A percentile compares a stretch with the other conserved stretches of the same genome.
These are phyloP conservation scores for Tricholauxania praeusta DNA, from an alignment of 2,888 invertebrate genomes.

Conservation along the genomic window DNA sequence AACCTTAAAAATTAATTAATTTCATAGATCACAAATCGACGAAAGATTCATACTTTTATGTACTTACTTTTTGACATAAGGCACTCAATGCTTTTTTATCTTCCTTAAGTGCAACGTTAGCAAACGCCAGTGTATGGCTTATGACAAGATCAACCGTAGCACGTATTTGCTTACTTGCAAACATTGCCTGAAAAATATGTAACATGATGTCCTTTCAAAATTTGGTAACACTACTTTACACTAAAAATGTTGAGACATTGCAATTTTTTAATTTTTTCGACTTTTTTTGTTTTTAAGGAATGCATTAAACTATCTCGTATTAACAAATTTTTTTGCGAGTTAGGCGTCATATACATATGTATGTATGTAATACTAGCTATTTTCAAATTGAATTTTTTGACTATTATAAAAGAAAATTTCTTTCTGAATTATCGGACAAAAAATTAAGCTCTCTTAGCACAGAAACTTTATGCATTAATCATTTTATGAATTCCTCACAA, in stretches of 20 bases:
- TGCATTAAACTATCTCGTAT: too few relatives aligned
- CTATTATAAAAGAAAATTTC: too few relatives aligned
- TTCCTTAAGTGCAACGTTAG: conserved; percentile 61
- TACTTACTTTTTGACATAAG: conserved; percentile 61
- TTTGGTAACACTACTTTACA: background rate
- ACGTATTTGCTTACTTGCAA: conserved; percentile 58
- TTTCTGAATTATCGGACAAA: too few relatives aligned
- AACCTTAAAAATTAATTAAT: conserved; percentile 46
- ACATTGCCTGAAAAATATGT: conserved; percentile 46
- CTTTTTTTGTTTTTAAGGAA: background rate
- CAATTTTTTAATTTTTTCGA: background rate
- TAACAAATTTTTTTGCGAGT: too few relatives aligned
- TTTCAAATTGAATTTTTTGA: too few relatives aligned
- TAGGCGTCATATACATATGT: too few relatives aligned
- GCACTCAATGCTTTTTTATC: conserved; percentile 65
- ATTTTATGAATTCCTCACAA: background rate
- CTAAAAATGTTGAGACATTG: background rate
- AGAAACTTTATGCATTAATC: background rate
- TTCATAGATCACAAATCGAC: too few relatives aligned
- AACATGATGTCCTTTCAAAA: background rate
- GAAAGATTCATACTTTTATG: background rate
- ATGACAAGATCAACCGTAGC: conserved; percentile 57
- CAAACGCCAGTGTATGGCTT: conserved; percentile 62
- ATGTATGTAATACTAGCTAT: too few relatives aligned
- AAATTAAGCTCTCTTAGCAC: too few relatives aligned